Base-by-base conservation (phyloP, 2,113 vertebrate species). In the Sapajus apella region DNA sequence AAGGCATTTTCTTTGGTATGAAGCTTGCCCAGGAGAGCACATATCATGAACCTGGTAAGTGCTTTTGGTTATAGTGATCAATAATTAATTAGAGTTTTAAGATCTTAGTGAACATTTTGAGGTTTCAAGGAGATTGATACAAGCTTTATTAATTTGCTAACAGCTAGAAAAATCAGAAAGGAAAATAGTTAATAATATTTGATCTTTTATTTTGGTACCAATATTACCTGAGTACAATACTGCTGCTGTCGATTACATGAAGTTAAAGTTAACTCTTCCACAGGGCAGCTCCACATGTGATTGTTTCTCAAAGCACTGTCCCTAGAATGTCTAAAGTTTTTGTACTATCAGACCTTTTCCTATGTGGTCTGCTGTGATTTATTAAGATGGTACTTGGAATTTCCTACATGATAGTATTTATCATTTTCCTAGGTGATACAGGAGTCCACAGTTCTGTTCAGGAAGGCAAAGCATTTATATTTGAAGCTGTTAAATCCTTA, bases 101-200 rank as follows among this genome's bases (percentile, higher is more conserved):
- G 79, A 87, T 8, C 47, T 86, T 84, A 72, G 32, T 93, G 43
- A 86, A 56, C 14, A 81, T 68, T 84, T 75, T 61, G 16, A 35
- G 66, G 16, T 66, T 5, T 77, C 66, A 76, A 56, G 37, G 70
- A 82, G 86, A 35, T 68, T 79, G 84, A 68, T 14, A 20, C 81
- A 72, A 84, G 25, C 23, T 32, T 66, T 8, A n/a, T 45, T 85
- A 85, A 45, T 82, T 85, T 93, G 9, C 90, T 73, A 61, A 70
- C 61, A 66, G 10, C 25, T 87, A 93, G 72, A 82, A 93, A 89
- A 91, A 47, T 91, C 27, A 81, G 18, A 64, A 76, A 85, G 87
- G 45, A 30, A 80, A 94, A 75, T 21, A 79, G 30, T 73, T 75
- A 81, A 64, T 87, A 45, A 56, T 52, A 12, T 89, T 85, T 82